Conservation (phyloP, 2,113 vertebrate genomes). For the Amia ocellicauda region DNA sequence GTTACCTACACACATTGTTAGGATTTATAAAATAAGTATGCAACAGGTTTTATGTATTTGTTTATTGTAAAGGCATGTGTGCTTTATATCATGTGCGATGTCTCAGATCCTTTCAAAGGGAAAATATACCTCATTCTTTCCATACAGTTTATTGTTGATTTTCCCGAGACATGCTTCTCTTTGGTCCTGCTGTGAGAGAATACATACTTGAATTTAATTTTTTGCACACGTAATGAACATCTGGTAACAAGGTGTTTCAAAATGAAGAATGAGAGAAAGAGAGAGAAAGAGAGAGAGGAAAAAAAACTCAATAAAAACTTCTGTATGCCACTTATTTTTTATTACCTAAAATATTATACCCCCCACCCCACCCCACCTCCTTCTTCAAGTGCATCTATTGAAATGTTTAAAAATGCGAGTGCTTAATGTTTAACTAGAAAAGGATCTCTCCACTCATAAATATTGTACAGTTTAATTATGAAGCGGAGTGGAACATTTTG, state of each 20-base stretch:
- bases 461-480: slow-evolving; percentile 65
- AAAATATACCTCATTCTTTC: neutral
- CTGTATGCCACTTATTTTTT: slow-evolving; percentile 54
- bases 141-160: neutral
- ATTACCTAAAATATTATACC: slow-evolving; percentile 48
- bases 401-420: slow-evolving; percentile 49
- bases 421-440: slow-evolving; percentile 58
- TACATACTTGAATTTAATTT: slow-evolving; percentile 28
- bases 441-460: slow-evolving; percentile 57
- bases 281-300: slow-evolving; percentile 28
- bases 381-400: slow-evolving; percentile 38
- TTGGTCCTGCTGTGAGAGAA: slow-evolving; percentile 32
- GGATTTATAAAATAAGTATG: no score
- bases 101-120: neutral
- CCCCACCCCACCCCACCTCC: slow-evolving; percentile 34
- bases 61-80: no score
- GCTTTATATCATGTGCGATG: no score
- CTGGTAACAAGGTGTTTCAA: slow-evolving; percentile 62
- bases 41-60: no score
- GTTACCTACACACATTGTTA: no score
- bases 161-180: slow-evolving; percentile 7
- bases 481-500: slow-evolving; percentile 69
- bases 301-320: slow-evolving; percentile 57
- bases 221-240: slow-evolving; percentile 62
- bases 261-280: slow-evolving; percentile 35